These are phyloP conservation scores for Pteronura brasiliensis DNA, from an alignment of 2,113 vertebrate genomes.

Conservation along the genomic window DNA sequence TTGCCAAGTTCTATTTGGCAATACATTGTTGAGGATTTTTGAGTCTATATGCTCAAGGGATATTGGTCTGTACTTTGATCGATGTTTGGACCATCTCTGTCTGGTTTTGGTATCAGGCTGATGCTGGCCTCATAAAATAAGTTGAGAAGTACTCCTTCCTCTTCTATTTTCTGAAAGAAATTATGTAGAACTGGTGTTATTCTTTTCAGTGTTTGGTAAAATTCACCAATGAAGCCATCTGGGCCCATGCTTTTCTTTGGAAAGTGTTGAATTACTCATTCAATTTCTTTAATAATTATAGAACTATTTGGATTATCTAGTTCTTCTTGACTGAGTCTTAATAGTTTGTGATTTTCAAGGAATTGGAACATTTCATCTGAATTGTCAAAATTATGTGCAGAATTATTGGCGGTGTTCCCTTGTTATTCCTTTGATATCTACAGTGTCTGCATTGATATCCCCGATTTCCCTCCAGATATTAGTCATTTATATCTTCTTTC, in stretches of 20 bases:
- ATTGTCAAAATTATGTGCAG: not conserved
- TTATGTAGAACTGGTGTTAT: not conserved
- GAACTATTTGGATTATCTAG: not conserved
- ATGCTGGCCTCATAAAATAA: not conserved
- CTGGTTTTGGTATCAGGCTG: not conserved
- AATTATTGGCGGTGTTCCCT: not conserved
- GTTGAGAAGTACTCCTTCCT: not conserved
- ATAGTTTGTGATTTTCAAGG: slow-evolving; percentile 11
- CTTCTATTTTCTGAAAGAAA: not conserved
- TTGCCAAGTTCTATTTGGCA: not conserved
- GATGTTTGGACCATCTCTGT: not conserved
- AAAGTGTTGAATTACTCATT: not conserved
- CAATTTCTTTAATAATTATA: not conserved
- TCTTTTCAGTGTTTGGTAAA: not conserved
- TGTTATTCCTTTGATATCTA: not conserved
- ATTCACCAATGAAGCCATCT: not conserved
- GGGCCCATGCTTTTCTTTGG: not conserved
- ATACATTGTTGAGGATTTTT: not conserved
- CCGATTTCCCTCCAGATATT: not conserved
- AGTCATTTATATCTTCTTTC: not conserved
- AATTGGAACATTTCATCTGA: not conserved
- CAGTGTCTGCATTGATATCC: not conserved
- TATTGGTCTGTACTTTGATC: not conserved
- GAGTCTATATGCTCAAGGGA: not conserved
- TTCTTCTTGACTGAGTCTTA: not conserved